A percentile compares a stretch with the other conserved stretches of the same genome.
These are phyloP conservation scores for Eurosta solidaginis DNA, from an alignment of 1,140 invertebrate genomes.

Conservation along the genomic window DNA sequence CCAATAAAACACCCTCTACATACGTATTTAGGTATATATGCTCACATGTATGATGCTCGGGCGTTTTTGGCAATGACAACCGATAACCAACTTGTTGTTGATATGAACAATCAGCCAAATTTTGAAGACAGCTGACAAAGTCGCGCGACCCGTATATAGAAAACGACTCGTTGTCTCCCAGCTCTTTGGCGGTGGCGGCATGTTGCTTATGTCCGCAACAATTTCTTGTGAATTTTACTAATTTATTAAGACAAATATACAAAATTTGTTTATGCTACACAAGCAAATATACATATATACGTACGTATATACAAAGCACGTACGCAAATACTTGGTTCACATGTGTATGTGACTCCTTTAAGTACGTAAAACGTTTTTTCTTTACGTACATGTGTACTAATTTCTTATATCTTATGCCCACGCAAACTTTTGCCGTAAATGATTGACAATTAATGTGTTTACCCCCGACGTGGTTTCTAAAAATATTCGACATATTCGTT, in stretches of 20 bases:
- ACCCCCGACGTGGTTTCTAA: conserved; percentile 12
- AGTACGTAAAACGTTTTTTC: background rate
- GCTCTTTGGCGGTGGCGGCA: background rate
- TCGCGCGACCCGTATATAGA: background rate
- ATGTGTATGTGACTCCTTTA: background rate
- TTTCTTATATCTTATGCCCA: background rate
- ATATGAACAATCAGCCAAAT: conserved; percentile 1
- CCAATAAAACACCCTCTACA: no score
- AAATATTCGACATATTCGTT: conserved; percentile 16
- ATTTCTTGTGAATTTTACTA: background rate
- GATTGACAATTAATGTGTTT: background rate
- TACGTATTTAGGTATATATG: no score
- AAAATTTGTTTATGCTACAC: no score
- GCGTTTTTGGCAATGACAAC: conserved; percentile 8
- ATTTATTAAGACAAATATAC: background rate
- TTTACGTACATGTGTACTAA: no score
- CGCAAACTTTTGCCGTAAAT: background rate
- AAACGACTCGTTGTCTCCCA: conserved; percentile 13
- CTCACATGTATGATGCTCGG: background rate
- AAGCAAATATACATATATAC: background rate
- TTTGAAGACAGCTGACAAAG: conserved; percentile 1
- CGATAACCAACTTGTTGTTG: background rate
- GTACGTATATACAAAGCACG: background rate
- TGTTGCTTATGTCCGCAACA: background rate
- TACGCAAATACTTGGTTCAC: background rate